Percentiles rank a stretch among this genome's conserved stretches.
Conservation (phyloP, 2,113 vertebrate genomes). For the Oreamnos americanus region DNA sequence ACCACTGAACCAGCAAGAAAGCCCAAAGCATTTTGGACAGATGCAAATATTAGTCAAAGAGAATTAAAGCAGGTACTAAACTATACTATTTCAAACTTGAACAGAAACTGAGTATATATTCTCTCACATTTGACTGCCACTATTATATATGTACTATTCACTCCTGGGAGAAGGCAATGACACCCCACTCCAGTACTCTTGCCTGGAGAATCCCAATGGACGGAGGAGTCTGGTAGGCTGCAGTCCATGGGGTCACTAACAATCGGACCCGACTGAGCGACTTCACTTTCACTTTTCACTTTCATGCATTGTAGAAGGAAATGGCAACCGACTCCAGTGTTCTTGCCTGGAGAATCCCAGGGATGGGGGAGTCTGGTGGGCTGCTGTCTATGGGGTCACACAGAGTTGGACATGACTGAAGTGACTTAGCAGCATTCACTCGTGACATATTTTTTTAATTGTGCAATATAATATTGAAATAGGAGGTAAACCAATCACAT, state of each 20-base stretch:
- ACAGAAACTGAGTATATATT: not conserved
- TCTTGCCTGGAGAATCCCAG: too few relatives aligned
- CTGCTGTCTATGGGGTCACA: too few relatives aligned
- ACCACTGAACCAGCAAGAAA: not conserved
- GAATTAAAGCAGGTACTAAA: not conserved
- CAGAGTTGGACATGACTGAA: too few relatives aligned
- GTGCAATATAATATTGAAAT: not conserved
- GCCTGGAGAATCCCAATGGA: too few relatives aligned
- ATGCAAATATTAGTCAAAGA: not conserved
- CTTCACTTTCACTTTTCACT: too few relatives aligned
- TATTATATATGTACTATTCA: not conserved
- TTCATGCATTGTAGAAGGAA: too few relatives aligned
- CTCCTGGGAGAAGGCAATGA: not conserved
- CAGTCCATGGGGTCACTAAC: too few relatives aligned
- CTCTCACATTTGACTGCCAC: not conserved
- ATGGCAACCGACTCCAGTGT: too few relatives aligned
- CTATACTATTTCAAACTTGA: not conserved
- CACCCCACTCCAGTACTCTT: too few relatives aligned
- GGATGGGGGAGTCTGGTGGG: too few relatives aligned
- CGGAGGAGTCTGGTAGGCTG: too few relatives aligned
- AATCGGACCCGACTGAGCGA: fast-evolving
- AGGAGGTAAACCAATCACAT: not conserved
- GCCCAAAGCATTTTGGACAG: not conserved
- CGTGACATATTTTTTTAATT: not conserved
- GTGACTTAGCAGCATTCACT: not conserved